Percentiles rank a stretch among this genome's conserved stretches.
Conservation (phyloP, 2,888 invertebrate genomes). For the Leptinotarsa tumamoca region DNA sequence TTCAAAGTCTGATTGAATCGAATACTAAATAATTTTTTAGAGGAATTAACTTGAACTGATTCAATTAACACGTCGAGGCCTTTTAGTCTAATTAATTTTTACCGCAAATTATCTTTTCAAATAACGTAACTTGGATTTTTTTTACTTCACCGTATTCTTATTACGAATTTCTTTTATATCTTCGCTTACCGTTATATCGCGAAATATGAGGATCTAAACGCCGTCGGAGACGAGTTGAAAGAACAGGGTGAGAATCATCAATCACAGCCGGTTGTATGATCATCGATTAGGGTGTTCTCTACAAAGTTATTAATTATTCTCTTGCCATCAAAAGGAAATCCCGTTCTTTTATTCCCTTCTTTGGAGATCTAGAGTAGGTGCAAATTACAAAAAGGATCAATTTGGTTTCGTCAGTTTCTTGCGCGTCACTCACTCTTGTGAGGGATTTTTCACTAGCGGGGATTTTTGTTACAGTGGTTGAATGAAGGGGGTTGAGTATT, state of each 20-base stretch:
- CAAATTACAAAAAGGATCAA: slow-evolving; percentile 59
- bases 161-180: neutral
- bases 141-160: neutral
- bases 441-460: slow-evolving; percentile 11
- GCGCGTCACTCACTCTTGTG: slow-evolving; percentile 18
- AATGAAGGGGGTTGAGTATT: neutral
- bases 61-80: too few species aligned
- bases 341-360: slow-evolving; percentile 31
- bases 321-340: slow-evolving; percentile 54
- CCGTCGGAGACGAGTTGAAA: neutral
- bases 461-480: neutral
- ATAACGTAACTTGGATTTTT: too few species aligned
- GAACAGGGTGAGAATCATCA: slow-evolving; percentile 56
- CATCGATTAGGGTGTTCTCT: slow-evolving; percentile 61
- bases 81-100: too few species aligned
- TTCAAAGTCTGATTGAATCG: too few species aligned
- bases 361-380: slow-evolving; percentile 58
- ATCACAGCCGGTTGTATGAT: slow-evolving; percentile 63
- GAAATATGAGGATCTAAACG: neutral
- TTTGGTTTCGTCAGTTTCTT: slow-evolving; percentile 53
- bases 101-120: too few species aligned
- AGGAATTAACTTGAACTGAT: too few species aligned
- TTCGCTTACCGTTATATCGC: neutral
- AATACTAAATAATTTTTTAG: too few species aligned
- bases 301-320: slow-evolving; percentile 64